phyloP scores from a whole-genome alignment of 2,888 invertebrate genomes.

The Tridacna gigas region DNA sequence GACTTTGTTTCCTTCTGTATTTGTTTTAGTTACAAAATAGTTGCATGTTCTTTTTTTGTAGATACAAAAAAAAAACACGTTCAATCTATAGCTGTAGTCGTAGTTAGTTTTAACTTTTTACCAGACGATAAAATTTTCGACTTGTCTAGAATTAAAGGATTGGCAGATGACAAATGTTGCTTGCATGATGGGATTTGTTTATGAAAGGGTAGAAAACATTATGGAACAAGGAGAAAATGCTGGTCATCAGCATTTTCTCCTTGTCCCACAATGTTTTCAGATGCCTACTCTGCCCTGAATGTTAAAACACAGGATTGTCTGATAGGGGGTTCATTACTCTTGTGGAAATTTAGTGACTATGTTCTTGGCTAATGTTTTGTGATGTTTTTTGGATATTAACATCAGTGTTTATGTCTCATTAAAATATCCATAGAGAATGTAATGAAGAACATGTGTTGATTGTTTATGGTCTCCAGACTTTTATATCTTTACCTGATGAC shows the following conservation, averaged over 20 bases:
- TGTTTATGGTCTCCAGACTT: too few relatives aligned
- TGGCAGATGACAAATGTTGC: too few relatives aligned
- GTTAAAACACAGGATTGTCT: background rate
- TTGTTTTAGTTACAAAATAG: background rate
- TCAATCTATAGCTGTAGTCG: too few relatives aligned
- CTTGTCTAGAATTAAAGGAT: background rate
- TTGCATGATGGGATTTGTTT: background rate
- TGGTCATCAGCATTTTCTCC: background rate
- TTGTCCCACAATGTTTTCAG: background rate
- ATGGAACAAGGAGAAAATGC: background rate
- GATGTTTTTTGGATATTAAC: background rate
- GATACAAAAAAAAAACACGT: too few relatives aligned
- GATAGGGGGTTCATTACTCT: background rate
- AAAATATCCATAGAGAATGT: background rate
- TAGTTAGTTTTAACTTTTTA: background rate
- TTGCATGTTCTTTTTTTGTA: background rate
- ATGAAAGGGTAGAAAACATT: background rate
- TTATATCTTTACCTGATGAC: too few relatives aligned
- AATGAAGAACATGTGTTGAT: too few relatives aligned
- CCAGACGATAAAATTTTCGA: background rate
- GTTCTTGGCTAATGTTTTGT: background rate
- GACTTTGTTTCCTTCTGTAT: too few relatives aligned
- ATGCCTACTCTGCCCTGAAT: background rate
- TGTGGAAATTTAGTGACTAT: background rate
- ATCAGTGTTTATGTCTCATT: background rate